Percentiles rank a stretch among this genome's conserved stretches.
These are phyloP conservation scores for Spisula solida DNA, from an alignment of 2,888 invertebrate genomes.

Conservation along the genomic window DNA sequence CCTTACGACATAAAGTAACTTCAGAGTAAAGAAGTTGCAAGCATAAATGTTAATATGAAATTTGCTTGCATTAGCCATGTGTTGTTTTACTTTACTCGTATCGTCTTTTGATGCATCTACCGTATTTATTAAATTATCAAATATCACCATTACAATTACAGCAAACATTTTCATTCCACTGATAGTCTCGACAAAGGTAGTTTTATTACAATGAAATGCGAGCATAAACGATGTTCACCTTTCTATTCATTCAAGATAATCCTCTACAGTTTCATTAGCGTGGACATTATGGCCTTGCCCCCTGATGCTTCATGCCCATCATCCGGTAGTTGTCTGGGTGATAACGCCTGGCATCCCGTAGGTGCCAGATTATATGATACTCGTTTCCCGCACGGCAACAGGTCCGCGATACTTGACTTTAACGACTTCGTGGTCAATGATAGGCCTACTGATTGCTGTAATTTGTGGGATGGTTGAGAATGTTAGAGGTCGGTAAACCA, in stretches of 20 bases:
- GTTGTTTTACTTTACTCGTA: too few species aligned
- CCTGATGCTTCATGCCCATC: conserved; percentile 25
- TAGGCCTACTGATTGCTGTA: conserved; percentile 11
- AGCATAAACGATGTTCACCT: background rate
- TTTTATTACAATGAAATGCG: conserved; percentile 20
- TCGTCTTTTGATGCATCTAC: background rate
- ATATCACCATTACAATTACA: background rate
- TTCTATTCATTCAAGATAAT: background rate
- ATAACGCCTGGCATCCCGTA: conserved; percentile 29
- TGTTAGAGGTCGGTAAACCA: background rate
- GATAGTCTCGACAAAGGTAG: background rate
- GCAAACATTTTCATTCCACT: background rate
- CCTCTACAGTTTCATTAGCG: background rate
- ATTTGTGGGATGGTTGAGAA: conserved; percentile 28
- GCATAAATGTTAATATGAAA: too few species aligned
- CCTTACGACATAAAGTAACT: too few species aligned
- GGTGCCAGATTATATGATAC: conserved; percentile 43
- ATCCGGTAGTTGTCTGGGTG: conserved; percentile 27
- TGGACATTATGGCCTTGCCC: conserved; percentile 38
- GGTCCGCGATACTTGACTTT: conserved; percentile 30
- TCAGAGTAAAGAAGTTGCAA: too few species aligned
- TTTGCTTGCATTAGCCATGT: too few species aligned
- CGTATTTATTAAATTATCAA: background rate
- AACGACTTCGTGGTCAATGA: conserved; percentile 30
- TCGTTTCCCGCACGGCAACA: conserved; percentile 13